Base-by-base conservation (phyloP, 2,797 vertebrate species). In the Bufotes viridis region DNA sequence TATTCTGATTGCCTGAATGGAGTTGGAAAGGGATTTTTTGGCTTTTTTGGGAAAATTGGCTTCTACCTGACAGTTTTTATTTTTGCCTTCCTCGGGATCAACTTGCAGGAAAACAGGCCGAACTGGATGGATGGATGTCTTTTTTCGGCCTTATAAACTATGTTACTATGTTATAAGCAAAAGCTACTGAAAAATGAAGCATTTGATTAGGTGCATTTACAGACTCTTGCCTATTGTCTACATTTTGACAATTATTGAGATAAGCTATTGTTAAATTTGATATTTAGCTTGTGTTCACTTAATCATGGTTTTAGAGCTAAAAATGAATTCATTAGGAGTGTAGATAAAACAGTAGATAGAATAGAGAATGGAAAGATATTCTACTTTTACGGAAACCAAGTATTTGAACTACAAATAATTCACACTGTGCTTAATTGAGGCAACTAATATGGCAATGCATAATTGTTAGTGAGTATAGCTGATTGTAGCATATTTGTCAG, bases 401-500 rank as follows among this genome's bases (percentile, higher is more conserved):
- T 76, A 76, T 76, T 55, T 76, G 1, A 51, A 8, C n/a, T 76
- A 14, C 53, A 22, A 76, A n/a, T 49, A 22, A 53, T 76, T n/a
- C 74, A 76, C 22, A 76, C 74, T 76, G 29, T 74, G 20, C 12
- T 26, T 70, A 70, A 70, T 70, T 70, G 49, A n/a, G n/a, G 74
- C n/a, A 70, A 34, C 53, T 55, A 76, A 53, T 42, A 53, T 53
- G 22, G 20, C 10, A 76, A 53, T 75, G 72, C 51, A 70, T 75
- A 49, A n/a, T 75, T 76, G 11, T 76, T 55, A 53, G 49, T 76
- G 7, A 13, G 22, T 76, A 3, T 22, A 49, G 49, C 20, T 18
- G 10, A 72, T 5, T 76, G 22, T n/a, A 22, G 22, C 2, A 55
- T 53, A 24, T 14, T 51, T 12, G 0, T 11, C 11, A n/a, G 22